These are phyloP conservation scores for Amphibalanus amphitrite DNA, from an alignment of 1,140 invertebrate species.

Conservation along the genomic window DNA sequence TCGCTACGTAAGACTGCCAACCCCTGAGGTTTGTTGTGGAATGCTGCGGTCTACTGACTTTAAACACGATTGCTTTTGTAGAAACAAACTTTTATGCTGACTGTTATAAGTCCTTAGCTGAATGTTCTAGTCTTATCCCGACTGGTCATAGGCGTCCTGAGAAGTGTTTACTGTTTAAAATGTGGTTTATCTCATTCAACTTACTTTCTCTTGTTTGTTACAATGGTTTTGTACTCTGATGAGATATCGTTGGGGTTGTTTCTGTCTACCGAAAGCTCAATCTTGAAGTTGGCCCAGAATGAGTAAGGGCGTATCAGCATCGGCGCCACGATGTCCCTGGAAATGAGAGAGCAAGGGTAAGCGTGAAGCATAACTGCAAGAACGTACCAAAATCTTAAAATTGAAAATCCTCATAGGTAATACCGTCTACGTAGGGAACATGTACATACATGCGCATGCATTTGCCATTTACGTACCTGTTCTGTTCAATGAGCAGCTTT, in stretches of 20 bases:
- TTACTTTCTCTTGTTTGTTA: constrained; percentile 44
- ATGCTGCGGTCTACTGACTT: too few relatives aligned
- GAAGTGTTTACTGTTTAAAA: too few relatives aligned
- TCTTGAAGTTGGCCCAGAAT: constrained; percentile 99
- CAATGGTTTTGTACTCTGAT: constrained; percentile 91
- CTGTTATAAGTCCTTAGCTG: too few relatives aligned
- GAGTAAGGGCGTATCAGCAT: constrained; percentile 56
- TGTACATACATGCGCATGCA: neutral
- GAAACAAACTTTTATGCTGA: too few relatives aligned
- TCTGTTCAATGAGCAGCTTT: constrained; percentile 54
- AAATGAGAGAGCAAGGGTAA: constrained; percentile 4
- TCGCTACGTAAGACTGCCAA: too few relatives aligned
- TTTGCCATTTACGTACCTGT: constrained; percentile 23
- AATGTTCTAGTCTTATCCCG: too few relatives aligned
- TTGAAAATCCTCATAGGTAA: neutral
- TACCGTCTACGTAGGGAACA: neutral
- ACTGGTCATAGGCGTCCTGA: too few relatives aligned
- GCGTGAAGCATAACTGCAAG: neutral
- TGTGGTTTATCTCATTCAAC: too few relatives aligned
- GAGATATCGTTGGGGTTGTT: constrained; percentile 89
- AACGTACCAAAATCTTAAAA: neutral
- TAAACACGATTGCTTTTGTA: too few relatives aligned
- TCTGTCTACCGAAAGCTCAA: constrained; percentile 69
- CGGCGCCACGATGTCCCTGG: constrained; percentile 59
- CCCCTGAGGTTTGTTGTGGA: too few relatives aligned